These are phyloP conservation scores for Drosophila sturtevanti DNA, from an alignment of 1,140 invertebrate species.

Conservation along the genomic window DNA sequence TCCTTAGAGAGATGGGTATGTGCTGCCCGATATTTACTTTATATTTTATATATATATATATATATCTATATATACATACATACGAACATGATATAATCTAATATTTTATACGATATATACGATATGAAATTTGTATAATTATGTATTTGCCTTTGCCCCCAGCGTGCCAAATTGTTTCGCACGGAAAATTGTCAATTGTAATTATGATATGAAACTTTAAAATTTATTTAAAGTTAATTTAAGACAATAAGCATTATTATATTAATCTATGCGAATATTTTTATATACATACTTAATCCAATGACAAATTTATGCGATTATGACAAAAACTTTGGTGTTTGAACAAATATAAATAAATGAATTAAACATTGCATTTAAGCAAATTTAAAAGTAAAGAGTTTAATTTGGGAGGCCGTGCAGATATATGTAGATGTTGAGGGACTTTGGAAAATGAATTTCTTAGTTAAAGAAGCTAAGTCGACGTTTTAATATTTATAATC, in stretches of 20 bases:
- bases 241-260: slow-evolving; percentile 44
- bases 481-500: too few relatives aligned
- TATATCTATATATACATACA: not conserved
- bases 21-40: slow-evolving; percentile 15
- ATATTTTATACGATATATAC: not conserved
- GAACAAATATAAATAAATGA: slow-evolving; percentile 68
- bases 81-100: slow-evolving; percentile 7
- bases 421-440: not conserved
- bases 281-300: slow-evolving; percentile 48
- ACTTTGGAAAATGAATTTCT: too few relatives aligned
- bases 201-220: slow-evolving; percentile 63
- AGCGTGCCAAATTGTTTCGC: slow-evolving; percentile 71
- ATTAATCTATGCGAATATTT: slow-evolving; percentile 66
- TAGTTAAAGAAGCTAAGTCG: too few relatives aligned
- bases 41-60: slow-evolving; percentile 16
- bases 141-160: slow-evolving; percentile 36
- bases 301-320: slow-evolving; percentile 51
- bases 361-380: not conserved
- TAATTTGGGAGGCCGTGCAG: too few relatives aligned
- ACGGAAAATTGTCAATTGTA: slow-evolving; percentile 66
- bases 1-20: slow-evolving; percentile 53
- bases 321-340: slow-evolving; percentile 68
- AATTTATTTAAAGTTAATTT: slow-evolving; percentile 37
- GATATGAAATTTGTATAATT: slow-evolving; percentile 29
- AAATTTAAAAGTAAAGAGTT: not conserved